Conservation (phyloP, 2,797 vertebrate genomes). For the Agapornis canus region DNA sequence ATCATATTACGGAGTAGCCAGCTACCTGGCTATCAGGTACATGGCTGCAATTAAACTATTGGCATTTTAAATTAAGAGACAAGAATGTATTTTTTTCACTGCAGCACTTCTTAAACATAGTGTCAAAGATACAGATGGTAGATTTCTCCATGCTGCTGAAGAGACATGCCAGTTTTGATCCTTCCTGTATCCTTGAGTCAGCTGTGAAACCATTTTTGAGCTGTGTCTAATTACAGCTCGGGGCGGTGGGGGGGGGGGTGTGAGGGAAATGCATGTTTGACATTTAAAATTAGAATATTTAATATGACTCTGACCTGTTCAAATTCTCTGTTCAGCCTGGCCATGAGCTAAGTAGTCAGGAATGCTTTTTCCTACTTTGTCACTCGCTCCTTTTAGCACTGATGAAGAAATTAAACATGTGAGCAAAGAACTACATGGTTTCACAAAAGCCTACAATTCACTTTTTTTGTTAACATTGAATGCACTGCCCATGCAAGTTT, state of each 20-base stretch:
- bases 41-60: background rate
- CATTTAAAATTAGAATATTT: background rate
- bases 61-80: background rate
- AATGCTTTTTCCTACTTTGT: background rate
- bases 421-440: background rate
- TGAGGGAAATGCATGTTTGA: background rate
- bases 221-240: background rate
- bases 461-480: background rate
- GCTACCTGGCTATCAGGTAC: background rate
- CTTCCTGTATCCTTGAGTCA: background rate
- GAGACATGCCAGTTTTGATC: background rate
- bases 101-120: background rate
- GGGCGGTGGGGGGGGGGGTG: too few species aligned
- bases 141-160: background rate
- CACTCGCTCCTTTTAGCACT: background rate
- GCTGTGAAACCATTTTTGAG: background rate
- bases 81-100: background rate
- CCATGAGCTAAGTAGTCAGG: background rate
- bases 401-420: background rate
- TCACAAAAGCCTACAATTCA: background rate
- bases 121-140: background rate
- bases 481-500: background rate
- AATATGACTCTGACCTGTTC: background rate
- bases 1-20: background rate
- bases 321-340: background rate